A percentile compares a stretch with the other conserved stretches of the same genome.
These are phyloP conservation scores for Portevinia maculata DNA, from an alignment of 2,888 invertebrate genomes.

Conservation along the genomic window DNA sequence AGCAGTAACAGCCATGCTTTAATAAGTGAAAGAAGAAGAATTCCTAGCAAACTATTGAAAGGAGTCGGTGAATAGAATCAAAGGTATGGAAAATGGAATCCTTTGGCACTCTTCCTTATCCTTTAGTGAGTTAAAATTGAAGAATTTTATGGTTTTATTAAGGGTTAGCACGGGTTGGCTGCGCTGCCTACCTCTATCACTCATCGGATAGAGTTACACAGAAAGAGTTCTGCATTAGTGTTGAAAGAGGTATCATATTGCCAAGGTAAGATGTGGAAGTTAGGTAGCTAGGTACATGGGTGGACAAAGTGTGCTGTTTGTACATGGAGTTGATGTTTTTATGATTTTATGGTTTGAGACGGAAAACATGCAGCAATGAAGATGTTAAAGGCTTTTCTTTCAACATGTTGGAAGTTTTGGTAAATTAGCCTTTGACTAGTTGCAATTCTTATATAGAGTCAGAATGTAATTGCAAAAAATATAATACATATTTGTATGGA, in stretches of 20 bases:
- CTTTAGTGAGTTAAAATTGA: slow-evolving; percentile 74
- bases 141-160: slow-evolving; percentile 82
- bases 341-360: slow-evolving; percentile 62
- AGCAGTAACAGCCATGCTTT: slow-evolving; percentile 19
- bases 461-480: slow-evolving; percentile 43
- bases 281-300: slow-evolving; percentile 14
- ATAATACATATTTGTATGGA: neutral
- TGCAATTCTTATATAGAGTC: slow-evolving; percentile 23
- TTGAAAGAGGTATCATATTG: slow-evolving; percentile 57
- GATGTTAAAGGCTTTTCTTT: slow-evolving; percentile 29
- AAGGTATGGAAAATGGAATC: slow-evolving; percentile 10
- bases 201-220: slow-evolving; percentile 66
- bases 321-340: slow-evolving; percentile 62
- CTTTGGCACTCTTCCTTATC: slow-evolving; percentile 57
- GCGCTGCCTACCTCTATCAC: slow-evolving; percentile 50
- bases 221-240: slow-evolving; percentile 61
- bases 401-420: slow-evolving; percentile 13
- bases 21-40: slow-evolving; percentile 30
- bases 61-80: slow-evolving; percentile 33
- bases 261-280: slow-evolving; percentile 52
- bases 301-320: slow-evolving; percentile 56
- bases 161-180: slow-evolving; percentile 78
- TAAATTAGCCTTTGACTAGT: slow-evolving; percentile 8
- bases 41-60: slow-evolving; percentile 43
- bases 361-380: slow-evolving; percentile 31